phyloP scores from a whole-genome alignment of 2,797 vertebrate genomes.

The Chelon labrosus region DNA sequence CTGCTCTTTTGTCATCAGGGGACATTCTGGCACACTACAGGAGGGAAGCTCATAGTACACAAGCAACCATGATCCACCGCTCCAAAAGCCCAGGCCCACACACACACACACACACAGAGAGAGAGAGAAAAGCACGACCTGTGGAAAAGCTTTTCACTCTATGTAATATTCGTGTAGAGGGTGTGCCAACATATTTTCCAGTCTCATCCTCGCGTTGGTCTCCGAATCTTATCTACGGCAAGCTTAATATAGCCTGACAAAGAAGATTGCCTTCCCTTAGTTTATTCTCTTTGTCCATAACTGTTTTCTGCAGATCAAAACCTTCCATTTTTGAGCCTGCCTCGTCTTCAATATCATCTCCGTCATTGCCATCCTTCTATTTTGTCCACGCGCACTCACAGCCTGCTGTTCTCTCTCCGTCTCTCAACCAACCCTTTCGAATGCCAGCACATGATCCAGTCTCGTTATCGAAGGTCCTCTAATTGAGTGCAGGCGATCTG shows the following conservation, averaged over 20 bases:
- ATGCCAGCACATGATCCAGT: not conserved
- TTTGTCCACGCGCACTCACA: not conserved
- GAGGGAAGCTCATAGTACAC: not conserved
- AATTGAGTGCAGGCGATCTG: not conserved
- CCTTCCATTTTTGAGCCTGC: not conserved
- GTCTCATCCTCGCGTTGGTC: not conserved
- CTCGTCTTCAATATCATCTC: slow-evolving; percentile 1
- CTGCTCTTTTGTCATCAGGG: not conserved
- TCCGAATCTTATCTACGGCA: not conserved
- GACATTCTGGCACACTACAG: not conserved
- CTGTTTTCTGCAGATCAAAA: not conserved
- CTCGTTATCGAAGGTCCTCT: not conserved
- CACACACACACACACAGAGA: not conserved
- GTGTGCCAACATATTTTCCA: not conserved
- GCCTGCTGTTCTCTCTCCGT: slow-evolving; percentile 1
- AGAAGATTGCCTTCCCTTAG: not conserved
- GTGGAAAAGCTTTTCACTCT: not conserved
- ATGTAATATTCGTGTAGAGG: not conserved
- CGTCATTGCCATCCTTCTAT: not conserved
- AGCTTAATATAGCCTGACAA: not conserved
- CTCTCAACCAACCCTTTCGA: not conserved
- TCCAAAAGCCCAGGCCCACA: not conserved
- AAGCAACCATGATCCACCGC: not conserved
- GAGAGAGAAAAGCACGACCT: not conserved
- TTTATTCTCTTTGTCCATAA: not conserved